Evolutionary conservation across 2,113 vertebrate genomes (phyloP).

Genomic region (Callorhinus ursinus): DNA sequence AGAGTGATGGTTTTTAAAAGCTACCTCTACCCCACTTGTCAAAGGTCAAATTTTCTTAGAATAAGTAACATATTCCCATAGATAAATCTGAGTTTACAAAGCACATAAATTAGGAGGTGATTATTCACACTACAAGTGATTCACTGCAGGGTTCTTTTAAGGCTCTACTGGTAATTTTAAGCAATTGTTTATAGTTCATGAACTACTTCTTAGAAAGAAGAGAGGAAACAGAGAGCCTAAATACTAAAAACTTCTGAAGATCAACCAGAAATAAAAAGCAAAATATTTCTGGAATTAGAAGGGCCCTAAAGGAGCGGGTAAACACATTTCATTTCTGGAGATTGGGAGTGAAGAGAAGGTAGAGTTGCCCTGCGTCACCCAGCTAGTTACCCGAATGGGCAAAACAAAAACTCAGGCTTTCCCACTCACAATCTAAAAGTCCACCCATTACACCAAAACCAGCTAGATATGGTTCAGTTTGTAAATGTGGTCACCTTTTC

Average conservation of each 20-base stretch:
- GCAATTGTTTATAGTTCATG: conserved; percentile 58
- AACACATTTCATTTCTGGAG: not conserved
- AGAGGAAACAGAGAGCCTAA: not conserved
- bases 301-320: not conserved
- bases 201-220: not conserved
- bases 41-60: conserved; percentile 46
- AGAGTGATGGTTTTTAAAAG: conserved; percentile 40
- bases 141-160: conserved; percentile 52
- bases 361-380: not conserved
- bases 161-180: not conserved
- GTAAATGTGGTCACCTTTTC: not conserved
- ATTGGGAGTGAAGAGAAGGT: not conserved
- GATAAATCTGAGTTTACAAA: conserved; percentile 57
- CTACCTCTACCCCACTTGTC: not conserved
- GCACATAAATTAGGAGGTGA: conserved; percentile 41
- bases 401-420: not conserved
- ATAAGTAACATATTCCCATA: not conserved
- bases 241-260: not conserved
- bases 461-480: not conserved
- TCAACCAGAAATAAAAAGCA: not conserved
- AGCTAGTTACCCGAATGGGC: not conserved
- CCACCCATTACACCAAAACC: not conserved
- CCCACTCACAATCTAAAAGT: not conserved
- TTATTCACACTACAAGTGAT: conserved; percentile 39
- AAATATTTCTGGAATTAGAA: not conserved